These are phyloP conservation scores for Dysdera silvatica DNA, from an alignment of 1,140 invertebrate species.

Conservation along the genomic window DNA sequence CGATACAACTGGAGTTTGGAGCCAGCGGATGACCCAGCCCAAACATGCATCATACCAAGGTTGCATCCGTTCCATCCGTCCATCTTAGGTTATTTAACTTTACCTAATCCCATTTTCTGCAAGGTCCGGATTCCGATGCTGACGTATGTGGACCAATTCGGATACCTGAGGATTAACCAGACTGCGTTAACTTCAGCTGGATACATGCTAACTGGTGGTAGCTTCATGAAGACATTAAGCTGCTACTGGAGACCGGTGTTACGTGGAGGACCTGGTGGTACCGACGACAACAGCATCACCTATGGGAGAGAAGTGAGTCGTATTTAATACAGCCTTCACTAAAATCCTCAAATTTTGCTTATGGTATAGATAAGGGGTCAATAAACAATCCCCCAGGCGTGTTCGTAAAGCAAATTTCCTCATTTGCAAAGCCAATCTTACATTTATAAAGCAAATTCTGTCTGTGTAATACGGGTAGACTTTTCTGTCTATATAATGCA, in stretches of 20 bases:
- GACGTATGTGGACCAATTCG: neutral
- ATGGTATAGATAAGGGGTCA: too few relatives aligned
- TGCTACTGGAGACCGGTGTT: neutral
- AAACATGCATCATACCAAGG: slow-evolving; percentile 16
- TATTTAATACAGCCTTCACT: too few relatives aligned
- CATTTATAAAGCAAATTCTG: too few relatives aligned
- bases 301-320: slow-evolving; percentile 6
- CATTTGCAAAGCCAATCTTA: too few relatives aligned
- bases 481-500: too few relatives aligned
- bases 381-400: too few relatives aligned
- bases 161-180: neutral
- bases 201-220: too few relatives aligned
- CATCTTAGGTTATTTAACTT: slow-evolving; percentile 6
- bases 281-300: neutral
- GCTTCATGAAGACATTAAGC: neutral
- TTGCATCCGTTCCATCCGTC: slow-evolving; percentile 25
- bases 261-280: neutral
- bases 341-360: too few relatives aligned
- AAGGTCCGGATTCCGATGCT: neutral
- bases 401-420: too few relatives aligned
- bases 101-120: slow-evolving; percentile 7
- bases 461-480: too few relatives aligned
- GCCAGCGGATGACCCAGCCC: neutral
- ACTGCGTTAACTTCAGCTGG: neutral
- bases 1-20: slow-evolving; percentile 11